Conservation (phyloP, 2,113 vertebrate species). For the Ictalurus furcatus region DNA sequence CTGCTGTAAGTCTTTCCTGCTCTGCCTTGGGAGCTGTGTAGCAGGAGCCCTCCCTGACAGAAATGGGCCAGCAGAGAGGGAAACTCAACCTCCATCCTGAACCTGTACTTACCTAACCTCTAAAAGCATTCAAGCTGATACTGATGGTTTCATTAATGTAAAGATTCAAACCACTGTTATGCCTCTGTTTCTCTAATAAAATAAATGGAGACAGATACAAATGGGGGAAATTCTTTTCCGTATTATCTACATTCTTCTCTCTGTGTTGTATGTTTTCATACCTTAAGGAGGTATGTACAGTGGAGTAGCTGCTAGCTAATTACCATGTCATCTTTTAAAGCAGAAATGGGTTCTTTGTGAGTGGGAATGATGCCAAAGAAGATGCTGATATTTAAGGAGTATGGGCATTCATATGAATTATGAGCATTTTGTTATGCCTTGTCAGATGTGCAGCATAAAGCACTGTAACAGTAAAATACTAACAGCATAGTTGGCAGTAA, state of each 20-base stretch:
- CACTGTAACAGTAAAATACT: background rate
- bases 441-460: background rate
- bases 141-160: constrained; percentile 7
- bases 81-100: constrained; percentile 45
- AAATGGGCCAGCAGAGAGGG: constrained; percentile 41
- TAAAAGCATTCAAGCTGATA: constrained; percentile 1
- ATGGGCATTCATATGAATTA: background rate
- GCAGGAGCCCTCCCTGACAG: constrained; percentile 52
- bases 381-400: constrained; percentile 10
- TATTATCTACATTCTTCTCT: background rate
- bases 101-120: constrained; percentile 15
- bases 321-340: constrained; percentile 8
- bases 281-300: constrained; percentile 12
- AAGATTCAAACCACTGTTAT: background rate
- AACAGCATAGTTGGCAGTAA: background rate
- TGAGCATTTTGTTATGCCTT: background rate
- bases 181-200: background rate
- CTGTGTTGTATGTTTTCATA: background rate
- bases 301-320: constrained; percentile 22
- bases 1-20: constrained; percentile 66
- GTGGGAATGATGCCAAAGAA: constrained; percentile 6
- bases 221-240: background rate
- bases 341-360: background rate
- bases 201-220: background rate
- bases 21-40: constrained; percentile 60